Conservation (phyloP, 2,797 vertebrate species). For the Chloroceryle amazona region DNA sequence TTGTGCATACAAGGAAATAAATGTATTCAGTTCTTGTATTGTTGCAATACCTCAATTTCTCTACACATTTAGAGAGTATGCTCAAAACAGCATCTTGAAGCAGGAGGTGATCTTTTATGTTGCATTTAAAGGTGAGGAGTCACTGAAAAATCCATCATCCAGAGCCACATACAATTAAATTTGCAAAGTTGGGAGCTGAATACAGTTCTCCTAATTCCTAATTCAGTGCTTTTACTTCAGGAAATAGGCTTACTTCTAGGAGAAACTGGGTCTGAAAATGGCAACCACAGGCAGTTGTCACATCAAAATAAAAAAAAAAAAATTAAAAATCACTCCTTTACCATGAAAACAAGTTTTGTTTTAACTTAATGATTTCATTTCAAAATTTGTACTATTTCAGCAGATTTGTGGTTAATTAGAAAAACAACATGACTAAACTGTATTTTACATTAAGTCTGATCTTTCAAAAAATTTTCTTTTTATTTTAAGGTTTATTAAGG, state of each 20-base stretch:
- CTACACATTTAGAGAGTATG: neutral
- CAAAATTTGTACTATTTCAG: neutral
- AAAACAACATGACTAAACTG: neutral
- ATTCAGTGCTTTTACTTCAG: neutral
- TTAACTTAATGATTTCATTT: neutral
- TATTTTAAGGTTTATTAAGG: neutral
- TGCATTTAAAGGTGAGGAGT: neutral
- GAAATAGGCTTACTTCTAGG: neutral
- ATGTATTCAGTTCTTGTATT: neutral
- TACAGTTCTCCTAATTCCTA: neutral
- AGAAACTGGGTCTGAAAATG: neutral
- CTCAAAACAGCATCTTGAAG: neutral
- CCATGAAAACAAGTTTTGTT: neutral
- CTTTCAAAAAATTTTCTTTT: neutral
- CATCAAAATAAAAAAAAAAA: neutral
- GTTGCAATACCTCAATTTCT: neutral
- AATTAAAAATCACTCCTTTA: neutral
- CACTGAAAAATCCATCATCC: neutral
- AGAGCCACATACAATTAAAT: neutral
- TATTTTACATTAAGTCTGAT: neutral
- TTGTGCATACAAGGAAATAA: neutral
- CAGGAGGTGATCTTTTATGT: neutral
- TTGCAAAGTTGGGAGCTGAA: neutral
- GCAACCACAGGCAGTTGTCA: neutral
- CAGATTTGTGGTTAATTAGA: neutral